phyloP scores from a whole-genome alignment of 1,140 invertebrate species.

The Drosophila bipectinata region DNA sequence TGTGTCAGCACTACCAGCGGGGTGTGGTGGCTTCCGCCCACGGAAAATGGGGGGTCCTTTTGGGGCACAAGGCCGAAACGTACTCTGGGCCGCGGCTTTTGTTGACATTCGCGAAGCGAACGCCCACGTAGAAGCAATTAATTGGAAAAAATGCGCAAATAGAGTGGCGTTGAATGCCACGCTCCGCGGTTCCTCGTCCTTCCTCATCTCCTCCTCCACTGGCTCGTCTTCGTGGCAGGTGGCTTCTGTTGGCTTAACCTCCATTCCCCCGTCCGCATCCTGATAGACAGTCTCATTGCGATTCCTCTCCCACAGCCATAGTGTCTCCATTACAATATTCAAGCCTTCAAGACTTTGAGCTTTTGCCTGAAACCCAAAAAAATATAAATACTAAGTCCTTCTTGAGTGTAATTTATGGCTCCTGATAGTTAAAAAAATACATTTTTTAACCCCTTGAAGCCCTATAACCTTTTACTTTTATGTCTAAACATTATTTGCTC shows the following conservation, averaged over 20 bases:
- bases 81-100: slow-evolving; percentile 48
- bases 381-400: slow-evolving; percentile 9
- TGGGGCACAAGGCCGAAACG: slow-evolving; percentile 26
- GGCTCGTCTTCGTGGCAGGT: slow-evolving; percentile 38
- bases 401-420: slow-evolving; percentile 36
- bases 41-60: neutral
- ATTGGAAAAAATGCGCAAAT: slow-evolving; percentile 80
- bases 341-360: slow-evolving; percentile 31
- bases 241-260: slow-evolving; percentile 72
- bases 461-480: slow-evolving; percentile 7
- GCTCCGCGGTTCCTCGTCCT: neutral
- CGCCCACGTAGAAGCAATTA: slow-evolving; percentile 74
- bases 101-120: slow-evolving; percentile 64
- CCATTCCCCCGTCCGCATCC: slow-evolving; percentile 32
- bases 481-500: neutral
- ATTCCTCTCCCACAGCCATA: neutral
- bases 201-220: neutral
- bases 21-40: slow-evolving; percentile 9
- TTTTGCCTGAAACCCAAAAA: neutral
- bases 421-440: slow-evolving; percentile 39
- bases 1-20: slow-evolving; percentile 61
- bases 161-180: slow-evolving; percentile 43
- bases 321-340: slow-evolving; percentile 7
- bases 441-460: neutral
- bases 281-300: neutral